Evolutionary conservation across 2,888 invertebrate genomes (phyloP), one percentile per base, ranked within the genome.

Genomic region (Schrankia costaestrigalis): DNA sequence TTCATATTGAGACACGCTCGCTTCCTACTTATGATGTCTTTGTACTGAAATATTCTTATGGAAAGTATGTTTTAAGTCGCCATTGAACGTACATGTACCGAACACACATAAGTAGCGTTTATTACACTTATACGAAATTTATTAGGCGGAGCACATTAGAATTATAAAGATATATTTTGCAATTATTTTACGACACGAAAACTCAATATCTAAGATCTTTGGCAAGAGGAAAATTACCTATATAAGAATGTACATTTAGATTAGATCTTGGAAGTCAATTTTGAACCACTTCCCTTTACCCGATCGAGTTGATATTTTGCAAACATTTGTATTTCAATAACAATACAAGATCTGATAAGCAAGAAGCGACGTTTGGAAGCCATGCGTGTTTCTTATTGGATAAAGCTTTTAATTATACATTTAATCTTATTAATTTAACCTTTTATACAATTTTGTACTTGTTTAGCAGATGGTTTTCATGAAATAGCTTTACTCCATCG

Each of bases 1-100:
- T 63, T 59, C 48, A 61, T 67, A 70, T 66, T 60, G 56, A 67
- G 61, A 56, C 44, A 56, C 52, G 57, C 57, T 55, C 39, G 42
- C 50, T 53, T 47, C 34, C 51, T 48, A 48, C 48, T 56, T 46
- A 41, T 52, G 52, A 58, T 47, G 48, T 57, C 48, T 64, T 59
- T 47, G 55, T 49, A 46, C 34, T 50, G 23, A 35, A 48, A 48
- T 51, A 44, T 43, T 49, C 24, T 33, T 25, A 35, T 25, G 33
- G 34, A 34, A 36, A 43, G 31, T 41, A 19, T 33, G 24, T 39
- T 31, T 31, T 35, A 34, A 39, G 46, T 30, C 19, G 23, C 24
- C 27, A 13, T 22, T 13, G 29, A 30, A 14, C 22, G 10, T 21
- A 22, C 14, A 30, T 22, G 10, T 13, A n/a, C 17, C 11, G 18